Evolutionary conservation across 2,797 vertebrate genomes (phyloP).

Genomic region (Xiphorhynchus erythropygius): DNA sequence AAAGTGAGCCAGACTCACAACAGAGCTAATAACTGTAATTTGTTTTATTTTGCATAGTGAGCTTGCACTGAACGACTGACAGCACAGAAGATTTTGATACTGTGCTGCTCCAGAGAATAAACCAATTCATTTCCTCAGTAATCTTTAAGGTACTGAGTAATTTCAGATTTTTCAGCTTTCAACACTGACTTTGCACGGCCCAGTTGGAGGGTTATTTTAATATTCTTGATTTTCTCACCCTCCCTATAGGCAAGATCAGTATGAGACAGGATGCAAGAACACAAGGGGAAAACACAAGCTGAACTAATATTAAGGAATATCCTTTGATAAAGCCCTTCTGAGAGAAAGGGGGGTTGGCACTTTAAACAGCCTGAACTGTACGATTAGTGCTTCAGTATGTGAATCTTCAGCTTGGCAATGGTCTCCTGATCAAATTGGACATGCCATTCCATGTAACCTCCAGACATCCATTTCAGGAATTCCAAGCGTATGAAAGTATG

Average conservation of each 20-base stretch:
- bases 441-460: neutral
- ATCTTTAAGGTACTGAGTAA: neutral
- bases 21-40: neutral
- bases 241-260: neutral
- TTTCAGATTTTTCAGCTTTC: neutral
- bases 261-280: neutral
- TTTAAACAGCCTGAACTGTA: neutral
- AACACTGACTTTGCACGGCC: neutral
- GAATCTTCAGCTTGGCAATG: neutral
- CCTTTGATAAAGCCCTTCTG: neutral
- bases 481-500: neutral
- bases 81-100: neutral
- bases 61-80: neutral
- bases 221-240: neutral
- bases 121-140: neutral
- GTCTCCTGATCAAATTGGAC: neutral
- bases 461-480: neutral
- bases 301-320: neutral
- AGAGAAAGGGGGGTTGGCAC: neutral
- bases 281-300: rapidly evolving
- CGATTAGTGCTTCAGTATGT: neutral
- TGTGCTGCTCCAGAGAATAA: neutral
- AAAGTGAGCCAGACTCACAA: neutral
- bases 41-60: neutral
- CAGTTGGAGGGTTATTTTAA: neutral